A percentile compares a stretch with the other conserved stretches of the same genome.
Evolutionary conservation across 2,888 invertebrate genomes (phyloP).

Genomic region (Argyresthia goedartella): DNA sequence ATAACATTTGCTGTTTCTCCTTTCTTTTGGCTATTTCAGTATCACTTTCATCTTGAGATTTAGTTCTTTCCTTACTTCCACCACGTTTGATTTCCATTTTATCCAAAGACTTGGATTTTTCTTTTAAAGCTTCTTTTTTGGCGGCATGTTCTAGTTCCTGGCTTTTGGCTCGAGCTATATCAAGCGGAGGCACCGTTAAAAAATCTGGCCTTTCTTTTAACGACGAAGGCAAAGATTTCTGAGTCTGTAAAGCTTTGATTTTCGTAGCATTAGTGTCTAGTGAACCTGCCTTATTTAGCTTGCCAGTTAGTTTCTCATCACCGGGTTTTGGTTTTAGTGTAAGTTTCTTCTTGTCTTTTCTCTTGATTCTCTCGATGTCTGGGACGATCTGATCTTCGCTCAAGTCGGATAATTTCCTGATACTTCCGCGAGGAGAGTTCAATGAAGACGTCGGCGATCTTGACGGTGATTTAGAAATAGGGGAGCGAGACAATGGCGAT

Average conservation of each 20-base stretch:
- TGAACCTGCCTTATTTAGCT: constrained; percentile 62
- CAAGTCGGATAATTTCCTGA: constrained; percentile 60
- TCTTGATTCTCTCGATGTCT: constrained; percentile 61
- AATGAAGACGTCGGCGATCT: constrained; percentile 65
- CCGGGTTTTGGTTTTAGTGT: constrained; percentile 50
- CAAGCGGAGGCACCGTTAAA: constrained; percentile 63
- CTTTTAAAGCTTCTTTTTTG: constrained; percentile 64
- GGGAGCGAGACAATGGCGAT: constrained; percentile 59
- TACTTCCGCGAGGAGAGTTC: constrained; percentile 64
- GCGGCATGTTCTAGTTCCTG: constrained; percentile 71
- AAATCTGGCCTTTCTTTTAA: constrained; percentile 65
- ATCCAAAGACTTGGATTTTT: constrained; percentile 78
- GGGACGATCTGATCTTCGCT: constrained; percentile 66
- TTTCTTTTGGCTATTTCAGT: constrained; percentile 79
- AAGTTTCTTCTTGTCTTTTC: constrained; percentile 58
- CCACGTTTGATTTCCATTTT: constrained; percentile 72
- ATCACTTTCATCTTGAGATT: constrained; percentile 80
- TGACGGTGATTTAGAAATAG: constrained; percentile 62
- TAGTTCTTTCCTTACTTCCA: constrained; percentile 75
- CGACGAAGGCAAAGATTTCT: constrained; percentile 69
- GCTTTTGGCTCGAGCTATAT: constrained; percentile 71
- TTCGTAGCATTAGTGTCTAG: constrained; percentile 59
- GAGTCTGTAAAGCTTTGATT: constrained; percentile 57
- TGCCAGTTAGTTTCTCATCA: constrained; percentile 52
- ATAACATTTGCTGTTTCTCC: constrained; percentile 81